Evolutionary conservation across 2,797 vertebrate genomes (phyloP), one percentile per base, ranked within the genome.

Genomic region (Neosilurus hyrtlii): DNA sequence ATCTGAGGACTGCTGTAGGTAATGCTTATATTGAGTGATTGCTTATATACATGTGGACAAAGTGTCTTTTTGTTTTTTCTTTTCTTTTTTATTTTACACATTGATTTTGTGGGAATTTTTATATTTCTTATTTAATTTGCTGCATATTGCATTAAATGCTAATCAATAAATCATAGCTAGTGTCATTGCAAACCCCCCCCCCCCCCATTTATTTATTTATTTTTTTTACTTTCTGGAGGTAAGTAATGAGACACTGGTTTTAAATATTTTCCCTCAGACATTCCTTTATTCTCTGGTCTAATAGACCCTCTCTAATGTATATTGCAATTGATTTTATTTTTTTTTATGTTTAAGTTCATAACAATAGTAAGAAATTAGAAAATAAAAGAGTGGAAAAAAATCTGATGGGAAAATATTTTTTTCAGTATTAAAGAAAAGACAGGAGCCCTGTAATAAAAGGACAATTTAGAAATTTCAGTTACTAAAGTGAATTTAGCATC

Each of bases 231-330:
- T 26, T 79, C 77, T 35, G n/a, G 4, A 65, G 15, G 4, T 80
- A 24, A 26, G 20, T 67, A 68, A 68, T 80, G 57, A n/a, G 20
- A 57, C 78, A 68, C 52, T n/a, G 11, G 11, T 57, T 52, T 78
- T 52, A 4, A 63, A 26, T 24, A 59, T 18, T 51, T 63, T 57
- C 52, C 14, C 52, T 65, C 59, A 77, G 43, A 20, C 37, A 78
- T 1, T 63, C 9, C 22, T 51, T 65, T 78, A 24, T 51, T 63
- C 75, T 10, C n/a, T 10, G 43, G 54, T 14, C 30, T 12, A 37
- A 59, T 54, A 12, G 59, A 78, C 37, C 10, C 16, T 78, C 61
- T 63, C 43, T 63, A 78, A 63, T 18, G 74, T 77, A 49, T 62
- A 62, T 24, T 62, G 22, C 59, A 77, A 18, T 77, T 75, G 22